phyloP scores from a whole-genome alignment of 2,113 vertebrate species.

The Trogon surrucura region DNA sequence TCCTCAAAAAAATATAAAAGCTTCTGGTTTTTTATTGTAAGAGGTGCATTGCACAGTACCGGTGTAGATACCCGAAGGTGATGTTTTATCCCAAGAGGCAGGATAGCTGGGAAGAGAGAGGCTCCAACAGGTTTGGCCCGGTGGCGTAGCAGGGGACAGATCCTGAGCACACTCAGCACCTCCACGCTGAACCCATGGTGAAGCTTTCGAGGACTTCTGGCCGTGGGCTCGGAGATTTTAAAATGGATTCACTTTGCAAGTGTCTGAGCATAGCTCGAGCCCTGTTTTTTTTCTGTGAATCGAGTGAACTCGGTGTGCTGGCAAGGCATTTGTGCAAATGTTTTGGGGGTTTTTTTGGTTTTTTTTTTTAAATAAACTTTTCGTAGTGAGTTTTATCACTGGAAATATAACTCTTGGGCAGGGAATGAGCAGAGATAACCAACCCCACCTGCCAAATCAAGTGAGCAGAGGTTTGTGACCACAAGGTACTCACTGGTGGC shows the following conservation, averaged over 20 bases:
- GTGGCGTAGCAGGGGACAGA: background rate
- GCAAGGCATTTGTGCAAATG: background rate
- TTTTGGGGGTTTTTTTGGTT: too few relatives aligned
- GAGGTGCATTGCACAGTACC: background rate
- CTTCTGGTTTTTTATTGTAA: background rate
- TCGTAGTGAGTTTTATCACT: background rate
- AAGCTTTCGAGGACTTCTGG: background rate
- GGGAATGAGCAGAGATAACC: background rate
- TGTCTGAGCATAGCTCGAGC: background rate
- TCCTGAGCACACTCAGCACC: background rate
- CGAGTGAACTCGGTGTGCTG: background rate
- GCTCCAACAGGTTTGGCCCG: background rate
- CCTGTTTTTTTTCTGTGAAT: background rate
- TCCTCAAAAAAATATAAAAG: background rate
- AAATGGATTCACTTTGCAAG: background rate
- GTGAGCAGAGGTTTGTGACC: background rate
- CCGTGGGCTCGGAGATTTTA: background rate
- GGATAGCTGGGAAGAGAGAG: background rate
- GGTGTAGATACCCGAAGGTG: background rate
- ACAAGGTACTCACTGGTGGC: background rate
- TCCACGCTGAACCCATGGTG: background rate
- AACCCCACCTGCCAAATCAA: background rate
- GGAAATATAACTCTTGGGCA: background rate
- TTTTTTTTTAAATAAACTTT: background rate
- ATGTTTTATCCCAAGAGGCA: background rate